Conservation (phyloP, 2,797 vertebrate species). For the Gila robusta region DNA sequence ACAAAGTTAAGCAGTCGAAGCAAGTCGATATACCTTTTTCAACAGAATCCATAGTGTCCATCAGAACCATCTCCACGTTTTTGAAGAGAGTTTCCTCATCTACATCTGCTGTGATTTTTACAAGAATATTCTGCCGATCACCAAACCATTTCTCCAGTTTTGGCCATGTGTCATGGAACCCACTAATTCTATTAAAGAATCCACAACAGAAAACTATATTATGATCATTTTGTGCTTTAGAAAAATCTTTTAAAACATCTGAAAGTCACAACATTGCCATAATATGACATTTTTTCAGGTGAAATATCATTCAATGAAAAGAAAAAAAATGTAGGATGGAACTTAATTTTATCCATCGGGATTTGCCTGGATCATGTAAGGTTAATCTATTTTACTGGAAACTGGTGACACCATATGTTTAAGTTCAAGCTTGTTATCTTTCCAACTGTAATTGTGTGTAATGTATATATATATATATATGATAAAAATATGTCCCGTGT, state of each 20-base stretch:
- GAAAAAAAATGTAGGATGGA: background rate
- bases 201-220: background rate
- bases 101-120: constrained; percentile 82
- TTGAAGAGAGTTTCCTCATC: constrained; percentile 77
- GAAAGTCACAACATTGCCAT: background rate
- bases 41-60: constrained; percentile 66
- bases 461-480: too few species aligned
- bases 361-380: background rate
- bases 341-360: background rate
- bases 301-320: background rate
- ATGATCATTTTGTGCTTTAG: background rate
- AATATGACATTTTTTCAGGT: background rate
- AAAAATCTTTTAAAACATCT: background rate
- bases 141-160: constrained; percentile 88
- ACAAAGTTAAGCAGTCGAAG: too few species aligned
- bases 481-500: background rate
- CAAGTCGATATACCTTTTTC: constrained; percentile 74
- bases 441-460: background rate
- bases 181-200: constrained; percentile 77
- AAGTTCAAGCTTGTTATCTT: background rate
- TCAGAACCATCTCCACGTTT: constrained; percentile 81
- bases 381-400: too few species aligned
- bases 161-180: constrained; percentile 88
- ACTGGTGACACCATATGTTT: background rate
- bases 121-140: constrained; percentile 81